A percentile compares a stretch with the other conserved stretches of the same genome.
These are phyloP conservation scores for Acanthosoma haemorrhoidale DNA, from an alignment of 2,888 invertebrate genomes.

Conservation along the genomic window DNA sequence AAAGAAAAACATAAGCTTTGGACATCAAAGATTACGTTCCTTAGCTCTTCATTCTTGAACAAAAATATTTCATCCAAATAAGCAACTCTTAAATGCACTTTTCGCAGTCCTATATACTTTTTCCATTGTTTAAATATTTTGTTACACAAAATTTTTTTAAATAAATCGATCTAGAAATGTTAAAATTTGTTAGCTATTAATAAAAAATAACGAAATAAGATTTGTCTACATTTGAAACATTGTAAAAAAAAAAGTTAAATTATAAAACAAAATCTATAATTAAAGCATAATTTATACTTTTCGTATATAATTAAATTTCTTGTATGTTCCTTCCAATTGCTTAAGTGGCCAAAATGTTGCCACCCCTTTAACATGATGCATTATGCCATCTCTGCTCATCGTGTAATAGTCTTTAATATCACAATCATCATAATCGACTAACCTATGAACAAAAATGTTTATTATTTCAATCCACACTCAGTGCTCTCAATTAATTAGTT, in stretches of 20 bases:
- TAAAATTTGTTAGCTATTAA: background rate
- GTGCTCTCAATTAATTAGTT: background rate
- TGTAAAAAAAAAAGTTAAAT: background rate
- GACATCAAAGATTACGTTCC: slow-evolving; percentile 65
- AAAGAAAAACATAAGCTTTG: slow-evolving; percentile 63
- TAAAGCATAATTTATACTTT: background rate
- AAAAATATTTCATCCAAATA: background rate
- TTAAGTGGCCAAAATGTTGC: background rate
- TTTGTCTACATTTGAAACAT: background rate
- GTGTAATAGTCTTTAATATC: background rate
- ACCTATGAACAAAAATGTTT: background rate
- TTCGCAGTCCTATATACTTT: background rate
- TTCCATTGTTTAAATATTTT: slow-evolving; percentile 8
- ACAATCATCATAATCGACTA: background rate
- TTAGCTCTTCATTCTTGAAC: slow-evolving; percentile 49
- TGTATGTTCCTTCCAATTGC: background rate
- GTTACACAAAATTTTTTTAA: background rate
- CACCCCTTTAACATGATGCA: background rate
- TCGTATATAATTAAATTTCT: background rate
- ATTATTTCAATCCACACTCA: background rate
- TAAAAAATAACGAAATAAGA: background rate
- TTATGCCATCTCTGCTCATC: background rate
- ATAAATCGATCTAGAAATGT: slow-evolving; percentile 11
- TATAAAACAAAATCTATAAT: background rate
- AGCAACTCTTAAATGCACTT: background rate